Base-by-base conservation (phyloP, 2,113 vertebrate species). In the Oceanites oceanicus region DNA sequence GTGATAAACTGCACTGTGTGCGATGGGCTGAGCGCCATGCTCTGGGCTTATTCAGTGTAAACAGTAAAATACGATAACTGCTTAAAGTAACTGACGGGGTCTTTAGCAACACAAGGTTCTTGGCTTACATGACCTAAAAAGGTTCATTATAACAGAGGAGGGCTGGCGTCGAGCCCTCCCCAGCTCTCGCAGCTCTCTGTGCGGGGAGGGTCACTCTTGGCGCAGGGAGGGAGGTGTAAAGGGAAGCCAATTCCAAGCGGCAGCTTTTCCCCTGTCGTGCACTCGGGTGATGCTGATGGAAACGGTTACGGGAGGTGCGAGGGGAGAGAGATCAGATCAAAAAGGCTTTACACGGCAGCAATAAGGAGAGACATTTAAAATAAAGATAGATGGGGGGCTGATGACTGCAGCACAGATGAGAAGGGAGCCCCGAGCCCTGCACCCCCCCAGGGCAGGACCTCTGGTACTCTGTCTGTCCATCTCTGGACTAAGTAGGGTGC, bases 281-380 rank as follows among this genome's bases (percentile, higher is more conserved):
- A 1, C 42, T 1, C 9, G 0, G 22, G 20, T 32, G 45, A 26
- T 1, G 5, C 38, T 5, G 58, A 9, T 3, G 1, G 75, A 9
- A 65, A n/a, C 1, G 3, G 74, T 85, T 4, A 40, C 9, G 2
- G 83, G 59, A 74, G 55, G 59, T 68, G 26, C 63, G 3, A 5
- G 40, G 45, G 23, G 9, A 26, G 72, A 4, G 40, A 7, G 20
- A 34, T 8, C n/a, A 1, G 47, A 34, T 44, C 36, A 1, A 27
- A 38, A 40, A 74, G 53, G 38, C 77, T 90, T 61, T 55, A 12
- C 61, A 2, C 1, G 23, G 90, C 67, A 19, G 67, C 78, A 6
- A 0, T 5, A 7, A 14, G 27, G 5, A 27, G 38, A 40, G 65
- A 25, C 17, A 0, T 47, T 26, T 67, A 0, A 63, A 75, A 26